Evolutionary conservation across 1,140 invertebrate genomes (phyloP).

Genomic region (Euura lappo): DNA sequence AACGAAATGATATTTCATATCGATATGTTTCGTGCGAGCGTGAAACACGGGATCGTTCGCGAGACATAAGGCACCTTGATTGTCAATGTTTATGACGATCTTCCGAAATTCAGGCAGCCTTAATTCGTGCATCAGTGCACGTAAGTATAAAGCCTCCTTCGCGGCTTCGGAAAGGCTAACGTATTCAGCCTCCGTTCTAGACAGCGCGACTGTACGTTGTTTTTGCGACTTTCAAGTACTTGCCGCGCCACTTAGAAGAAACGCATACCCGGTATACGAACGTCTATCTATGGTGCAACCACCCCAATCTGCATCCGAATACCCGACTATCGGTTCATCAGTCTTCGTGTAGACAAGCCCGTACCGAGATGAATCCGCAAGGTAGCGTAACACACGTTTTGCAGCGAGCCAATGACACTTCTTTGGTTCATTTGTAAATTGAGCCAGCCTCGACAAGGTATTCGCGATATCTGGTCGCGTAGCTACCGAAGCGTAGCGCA

Average conservation of each 20-base stretch:
- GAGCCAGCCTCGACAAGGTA: slow-evolving; percentile 32
- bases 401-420: slow-evolving; percentile 34
- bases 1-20: not conserved
- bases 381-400: slow-evolving; percentile 39
- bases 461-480: slow-evolving; percentile 46
- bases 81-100: no score
- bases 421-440: slow-evolving; percentile 28
- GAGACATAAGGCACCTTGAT: no score
- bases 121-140: no score
- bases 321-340: slow-evolving; percentile 29
- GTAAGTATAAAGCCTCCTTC: no score
- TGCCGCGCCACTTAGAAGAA: no score
- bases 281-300: slow-evolving; percentile 30
- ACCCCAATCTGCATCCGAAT: slow-evolving; percentile 41
- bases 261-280: slow-evolving; percentile 38
- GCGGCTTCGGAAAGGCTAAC: no score
- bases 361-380: slow-evolving; percentile 36
- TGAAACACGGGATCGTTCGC: slow-evolving; percentile 24
- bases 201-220: no score
- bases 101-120: no score
- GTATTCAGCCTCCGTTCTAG: no score
- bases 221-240: no score
- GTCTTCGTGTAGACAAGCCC: slow-evolving; percentile 14
- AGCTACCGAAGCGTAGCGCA: slow-evolving; percentile 14
- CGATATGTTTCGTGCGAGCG: not conserved